A percentile compares a stretch with the other conserved stretches of the same genome.
phyloP scores from a whole-genome alignment of 2,797 vertebrate species.

The Amphiprion clarkii region DNA sequence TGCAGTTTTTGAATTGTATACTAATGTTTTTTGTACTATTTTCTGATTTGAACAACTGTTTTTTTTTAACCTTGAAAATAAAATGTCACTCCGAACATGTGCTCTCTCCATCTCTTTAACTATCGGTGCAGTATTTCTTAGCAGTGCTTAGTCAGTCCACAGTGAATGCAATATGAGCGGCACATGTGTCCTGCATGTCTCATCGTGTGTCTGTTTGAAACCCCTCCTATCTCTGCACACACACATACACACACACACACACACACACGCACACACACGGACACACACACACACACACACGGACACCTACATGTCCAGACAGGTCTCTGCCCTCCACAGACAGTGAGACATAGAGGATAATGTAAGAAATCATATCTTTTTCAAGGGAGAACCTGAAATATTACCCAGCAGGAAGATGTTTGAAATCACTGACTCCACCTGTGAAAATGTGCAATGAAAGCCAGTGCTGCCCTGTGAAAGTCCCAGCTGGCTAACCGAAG shows the following conservation, averaged over 20 bases:
- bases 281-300: too few relatives aligned
- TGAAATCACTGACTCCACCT: constrained; percentile 22
- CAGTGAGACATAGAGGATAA: background rate
- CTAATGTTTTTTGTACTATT: constrained; percentile 46
- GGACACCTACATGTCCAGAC: constrained; percentile 53
- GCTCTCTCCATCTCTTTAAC: constrained; percentile 18
- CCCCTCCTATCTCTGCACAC: constrained; percentile 20
- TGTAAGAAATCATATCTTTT: constrained; percentile 14
- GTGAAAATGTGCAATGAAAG: constrained; percentile 33
- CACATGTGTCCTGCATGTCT: constrained; percentile 42
- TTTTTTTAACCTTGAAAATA: constrained; percentile 45
- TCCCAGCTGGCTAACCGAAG: background rate
- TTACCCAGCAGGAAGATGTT: constrained; percentile 12
- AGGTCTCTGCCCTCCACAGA: constrained; percentile 39
- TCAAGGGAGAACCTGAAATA: constrained; percentile 26
- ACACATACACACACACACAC: background rate
- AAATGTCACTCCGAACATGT: constrained; percentile 22
- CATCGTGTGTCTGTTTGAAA: constrained; percentile 42
- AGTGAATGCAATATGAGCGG: constrained; percentile 52
- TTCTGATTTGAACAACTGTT: constrained; percentile 16
- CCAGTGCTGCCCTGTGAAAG: background rate
- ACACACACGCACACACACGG: too few relatives aligned
- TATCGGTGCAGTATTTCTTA: background rate
- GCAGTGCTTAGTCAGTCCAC: constrained; percentile 39
- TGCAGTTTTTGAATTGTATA: background rate